phyloP scores from a whole-genome alignment of 1,140 invertebrate genomes.

The Drosophila tropicalis region DNA sequence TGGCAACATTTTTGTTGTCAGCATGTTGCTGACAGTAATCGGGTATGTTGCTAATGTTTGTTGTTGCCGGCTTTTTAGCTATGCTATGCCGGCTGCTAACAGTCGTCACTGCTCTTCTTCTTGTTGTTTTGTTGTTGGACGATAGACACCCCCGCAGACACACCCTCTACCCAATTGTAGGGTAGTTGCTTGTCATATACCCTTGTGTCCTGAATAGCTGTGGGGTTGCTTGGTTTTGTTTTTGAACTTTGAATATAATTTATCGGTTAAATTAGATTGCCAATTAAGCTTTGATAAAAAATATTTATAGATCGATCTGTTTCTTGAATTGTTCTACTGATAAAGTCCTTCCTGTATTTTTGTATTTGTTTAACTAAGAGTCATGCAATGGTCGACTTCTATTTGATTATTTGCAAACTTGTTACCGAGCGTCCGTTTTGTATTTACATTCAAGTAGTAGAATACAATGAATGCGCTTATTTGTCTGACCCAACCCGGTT shows the following conservation, averaged over 20 bases:
- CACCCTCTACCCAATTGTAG: slow-evolving; percentile 38
- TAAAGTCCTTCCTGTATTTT: too few relatives aligned
- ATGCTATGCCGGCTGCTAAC: slow-evolving; percentile 17
- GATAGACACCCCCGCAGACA: slow-evolving; percentile 38
- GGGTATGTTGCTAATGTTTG: slow-evolving; percentile 37
- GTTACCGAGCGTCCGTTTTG: slow-evolving; percentile 66
- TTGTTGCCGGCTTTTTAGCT: slow-evolving; percentile 76
- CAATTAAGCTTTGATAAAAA: too few relatives aligned
- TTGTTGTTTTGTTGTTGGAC: slow-evolving; percentile 41
- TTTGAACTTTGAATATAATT: too few relatives aligned
- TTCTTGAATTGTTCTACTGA: too few relatives aligned
- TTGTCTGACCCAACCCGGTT: slow-evolving; percentile 27
- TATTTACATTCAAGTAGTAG: slow-evolving; percentile 69
- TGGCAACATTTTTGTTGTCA: slow-evolving; percentile 7
- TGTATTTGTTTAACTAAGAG: neutral
- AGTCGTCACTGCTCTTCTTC: slow-evolving; percentile 32
- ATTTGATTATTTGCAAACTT: slow-evolving; percentile 22
- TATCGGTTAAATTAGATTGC: too few relatives aligned
- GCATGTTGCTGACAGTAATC: slow-evolving; percentile 25
- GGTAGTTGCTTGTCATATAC: slow-evolving; percentile 54
- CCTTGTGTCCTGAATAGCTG: neutral
- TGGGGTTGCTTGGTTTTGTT: neutral
- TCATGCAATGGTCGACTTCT: slow-evolving; percentile 20
- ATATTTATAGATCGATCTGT: too few relatives aligned
- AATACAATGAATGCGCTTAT: slow-evolving; percentile 70